Conservation (phyloP, 2,888 invertebrate genomes). For the Leucophora obtusa region DNA sequence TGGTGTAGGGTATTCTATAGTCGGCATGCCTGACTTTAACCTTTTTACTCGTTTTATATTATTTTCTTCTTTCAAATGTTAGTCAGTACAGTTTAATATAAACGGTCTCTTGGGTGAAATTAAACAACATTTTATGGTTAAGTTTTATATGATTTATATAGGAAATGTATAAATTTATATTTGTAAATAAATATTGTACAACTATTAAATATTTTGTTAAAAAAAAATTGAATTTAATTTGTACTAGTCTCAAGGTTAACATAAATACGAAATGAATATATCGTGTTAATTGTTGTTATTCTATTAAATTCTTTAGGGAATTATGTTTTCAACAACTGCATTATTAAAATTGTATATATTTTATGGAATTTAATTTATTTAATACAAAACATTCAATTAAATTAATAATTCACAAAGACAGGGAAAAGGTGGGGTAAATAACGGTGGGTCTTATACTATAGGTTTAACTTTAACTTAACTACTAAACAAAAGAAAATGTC, state of each 20-base stretch:
- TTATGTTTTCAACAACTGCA: not conserved
- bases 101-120: not conserved
- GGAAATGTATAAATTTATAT: not conserved
- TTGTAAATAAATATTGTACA: not conserved
- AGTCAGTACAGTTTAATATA: not conserved
- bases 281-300: not conserved
- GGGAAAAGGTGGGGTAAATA: too few relatives aligned
- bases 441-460: too few relatives aligned
- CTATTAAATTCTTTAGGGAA: not conserved
- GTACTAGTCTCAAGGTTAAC: constrained; percentile 17
- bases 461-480: too few relatives aligned
- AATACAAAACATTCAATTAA: too few relatives aligned
- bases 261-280: not conserved
- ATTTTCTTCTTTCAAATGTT: not conserved
- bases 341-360: too few relatives aligned
- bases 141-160: constrained; percentile 8
- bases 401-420: too few relatives aligned
- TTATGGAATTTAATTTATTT: too few relatives aligned
- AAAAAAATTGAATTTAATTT: not conserved
- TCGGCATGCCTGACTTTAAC: too few relatives aligned
- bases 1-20: too few relatives aligned
- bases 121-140: constrained; percentile 12
- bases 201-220: not conserved
- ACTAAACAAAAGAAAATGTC: too few relatives aligned
- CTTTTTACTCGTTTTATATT: too few relatives aligned